Base-by-base conservation (phyloP, 1,140 invertebrate genomes). In the Bombyx mandarina region DNA sequence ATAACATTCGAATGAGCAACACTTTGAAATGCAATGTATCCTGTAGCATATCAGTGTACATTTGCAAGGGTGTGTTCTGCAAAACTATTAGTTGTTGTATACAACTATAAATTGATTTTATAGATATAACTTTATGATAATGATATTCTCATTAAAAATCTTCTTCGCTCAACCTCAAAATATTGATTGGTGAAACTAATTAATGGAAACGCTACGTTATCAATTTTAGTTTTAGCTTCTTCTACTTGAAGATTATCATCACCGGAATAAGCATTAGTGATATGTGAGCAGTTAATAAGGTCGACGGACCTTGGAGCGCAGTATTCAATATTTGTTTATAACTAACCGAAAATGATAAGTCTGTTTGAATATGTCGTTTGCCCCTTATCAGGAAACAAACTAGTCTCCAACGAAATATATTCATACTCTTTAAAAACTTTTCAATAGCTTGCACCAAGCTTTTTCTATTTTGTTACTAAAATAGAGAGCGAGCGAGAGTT, bases 231-330 rank as follows among this genome's bases (percentile, higher is more conserved):
- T 35, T 35, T 35, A 1, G 26, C 26, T 35, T 35, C 26, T 35
- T 35, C 0, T 35, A 35, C 2, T 35, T 35, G 0, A 35, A 35
- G 26, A 5, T 35, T 35, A 35, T 5, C 4, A 35, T 35, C 26
- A 35, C 26, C 26, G 26, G 26, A 5, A 35, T 5, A 2, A 35
- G 26, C 26, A 35, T 35, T 35, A 35, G 26, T 35, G 2, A 5
- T 2, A 5, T 35, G 26, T 35, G 26, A 35, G 26, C 4, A 35
- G 26, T 35, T 35, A 35, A 35, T 35, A 35, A 74, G 67, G 69
- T 73, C 63, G 54, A 66, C 57, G 67, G 62, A 67, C 71, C 65
- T 75, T 71, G 66, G 72, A 63, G 64, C 61, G 59, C 54, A 50
- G 61, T 52, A 52, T 50, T 56, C 65, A 76, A 76, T 76, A 70